Evolutionary conservation across 2,888 invertebrate species (phyloP).

Genomic region (Colletes collaris): DNA sequence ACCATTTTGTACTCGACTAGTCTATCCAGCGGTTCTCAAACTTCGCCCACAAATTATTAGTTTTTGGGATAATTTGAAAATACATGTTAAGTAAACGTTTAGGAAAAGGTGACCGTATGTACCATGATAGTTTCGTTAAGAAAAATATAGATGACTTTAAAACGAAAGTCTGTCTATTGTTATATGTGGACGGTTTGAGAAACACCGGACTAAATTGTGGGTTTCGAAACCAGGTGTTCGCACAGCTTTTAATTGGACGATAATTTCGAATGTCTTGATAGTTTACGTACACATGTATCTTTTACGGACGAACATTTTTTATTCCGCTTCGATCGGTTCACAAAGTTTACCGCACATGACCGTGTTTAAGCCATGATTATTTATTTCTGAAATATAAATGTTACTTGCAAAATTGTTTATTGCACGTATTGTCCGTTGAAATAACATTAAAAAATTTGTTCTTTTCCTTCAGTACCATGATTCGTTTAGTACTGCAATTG

Average conservation of each 20-base stretch:
- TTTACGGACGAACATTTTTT: background rate
- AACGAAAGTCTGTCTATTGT: too few species aligned
- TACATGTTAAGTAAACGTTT: too few species aligned
- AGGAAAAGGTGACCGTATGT: too few species aligned
- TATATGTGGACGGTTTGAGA: too few species aligned
- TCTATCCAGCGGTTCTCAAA: too few species aligned
- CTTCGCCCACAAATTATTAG: too few species aligned
- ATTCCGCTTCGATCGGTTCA: background rate
- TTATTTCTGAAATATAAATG: slow-evolving; percentile 20
- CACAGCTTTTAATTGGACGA: background rate
- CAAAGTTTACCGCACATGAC: slow-evolving; percentile 15
- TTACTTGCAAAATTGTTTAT: slow-evolving; percentile 40
- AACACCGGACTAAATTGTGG: too few species aligned
- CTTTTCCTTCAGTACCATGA: background rate
- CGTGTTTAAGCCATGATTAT: slow-evolving; percentile 21
- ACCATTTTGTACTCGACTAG: too few species aligned
- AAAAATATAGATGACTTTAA: too few species aligned
- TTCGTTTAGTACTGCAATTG: background rate
- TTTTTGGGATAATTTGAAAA: too few species aligned
- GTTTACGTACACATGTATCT: background rate
- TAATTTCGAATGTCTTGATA: slow-evolving; percentile 12
- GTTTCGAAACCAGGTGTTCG: background rate
- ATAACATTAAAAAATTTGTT: slow-evolving; percentile 27
- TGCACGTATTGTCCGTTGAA: slow-evolving; percentile 54
- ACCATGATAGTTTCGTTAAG: too few species aligned